phyloP scores from a whole-genome alignment of 2,797 vertebrate species.

The Rhodeus uyekii region DNA sequence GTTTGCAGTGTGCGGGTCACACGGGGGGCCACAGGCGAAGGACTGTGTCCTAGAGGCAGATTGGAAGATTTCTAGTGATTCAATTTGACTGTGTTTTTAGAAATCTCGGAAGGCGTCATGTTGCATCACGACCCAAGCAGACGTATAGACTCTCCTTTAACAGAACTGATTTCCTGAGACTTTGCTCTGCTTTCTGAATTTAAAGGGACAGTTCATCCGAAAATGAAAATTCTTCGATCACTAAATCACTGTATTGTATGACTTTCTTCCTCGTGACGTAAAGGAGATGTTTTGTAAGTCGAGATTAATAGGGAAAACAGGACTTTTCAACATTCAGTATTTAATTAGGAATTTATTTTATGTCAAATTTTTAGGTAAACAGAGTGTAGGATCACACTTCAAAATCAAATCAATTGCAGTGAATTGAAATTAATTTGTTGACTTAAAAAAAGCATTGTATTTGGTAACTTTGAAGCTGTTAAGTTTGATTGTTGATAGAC shows the following conservation, averaged over 20 bases:
- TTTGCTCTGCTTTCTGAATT: neutral
- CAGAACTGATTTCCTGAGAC: neutral
- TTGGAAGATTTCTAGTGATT: neutral
- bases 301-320: neutral
- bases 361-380: neutral
- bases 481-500: too few relatives aligned
- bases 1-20: conserved; percentile 7
- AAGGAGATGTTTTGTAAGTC: neutral
- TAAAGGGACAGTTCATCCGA: neutral
- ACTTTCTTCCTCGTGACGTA: neutral
- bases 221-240: neutral
- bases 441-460: too few relatives aligned
- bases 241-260: neutral
- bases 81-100: neutral
- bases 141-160: neutral
- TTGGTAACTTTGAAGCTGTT: too few relatives aligned
- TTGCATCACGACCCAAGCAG: neutral
- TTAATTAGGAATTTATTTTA: neutral
- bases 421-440: neutral
- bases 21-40: neutral
- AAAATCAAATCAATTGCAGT: neutral
- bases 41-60: neutral
- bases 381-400: neutral
- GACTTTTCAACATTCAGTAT: neutral
- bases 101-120: neutral